phyloP scores from a whole-genome alignment of 2,113 vertebrate species.

The Neodon shergylaensis region DNA sequence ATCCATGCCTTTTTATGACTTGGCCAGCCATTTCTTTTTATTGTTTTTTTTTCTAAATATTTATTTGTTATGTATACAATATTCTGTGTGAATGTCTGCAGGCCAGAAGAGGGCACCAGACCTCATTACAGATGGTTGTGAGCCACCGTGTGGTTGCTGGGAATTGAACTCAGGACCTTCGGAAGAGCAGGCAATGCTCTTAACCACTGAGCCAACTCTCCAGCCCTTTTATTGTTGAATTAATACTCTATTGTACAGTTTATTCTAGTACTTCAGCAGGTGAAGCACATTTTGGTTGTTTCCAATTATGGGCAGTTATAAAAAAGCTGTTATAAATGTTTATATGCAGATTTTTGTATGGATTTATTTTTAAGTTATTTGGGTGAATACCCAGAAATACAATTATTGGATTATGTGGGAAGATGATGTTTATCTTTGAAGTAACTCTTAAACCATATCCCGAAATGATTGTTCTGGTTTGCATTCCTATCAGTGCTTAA shows the following conservation, averaged over 20 bases:
- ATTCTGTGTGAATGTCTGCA: no score
- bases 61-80: no score
- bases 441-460: conserved; percentile 17
- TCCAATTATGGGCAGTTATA: conserved; percentile 11
- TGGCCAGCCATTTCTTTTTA: not conserved
- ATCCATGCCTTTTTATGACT: conserved; percentile 2
- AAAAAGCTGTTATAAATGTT: conserved; percentile 9
- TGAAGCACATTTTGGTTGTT: conserved; percentile 13
- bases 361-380: conserved; percentile 8
- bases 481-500: not conserved
- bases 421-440: conserved; percentile 43
- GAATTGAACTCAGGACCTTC: no score
- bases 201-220: no score
- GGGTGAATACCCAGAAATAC: not conserved
- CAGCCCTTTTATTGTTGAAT: conserved; percentile 26
- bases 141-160: no score
- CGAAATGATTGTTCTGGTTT: conserved; percentile 21
- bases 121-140: no score
- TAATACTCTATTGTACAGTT: not conserved
- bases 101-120: no score
- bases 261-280: conserved; percentile 13
- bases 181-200: no score
- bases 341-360: not conserved
- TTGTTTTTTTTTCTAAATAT: no score
- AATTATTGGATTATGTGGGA: not conserved